Base-by-base conservation (phyloP, 1,140 invertebrate species). In the Drosophila takahashii region DNA sequence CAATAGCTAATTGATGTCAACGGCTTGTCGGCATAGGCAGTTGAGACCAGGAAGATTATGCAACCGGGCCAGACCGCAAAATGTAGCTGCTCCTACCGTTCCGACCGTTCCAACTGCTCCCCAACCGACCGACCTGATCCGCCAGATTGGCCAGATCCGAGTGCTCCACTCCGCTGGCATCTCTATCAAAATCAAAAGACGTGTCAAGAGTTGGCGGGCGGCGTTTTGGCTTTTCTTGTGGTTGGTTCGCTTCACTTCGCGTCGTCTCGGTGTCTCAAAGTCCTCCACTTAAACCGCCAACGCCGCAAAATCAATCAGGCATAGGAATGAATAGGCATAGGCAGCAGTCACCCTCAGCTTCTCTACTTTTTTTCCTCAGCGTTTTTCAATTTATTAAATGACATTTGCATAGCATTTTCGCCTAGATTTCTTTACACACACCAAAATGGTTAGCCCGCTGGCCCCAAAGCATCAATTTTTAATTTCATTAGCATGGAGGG, bases 381-480 rank as follows among this genome's bases (percentile, higher is more conserved):
- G 66, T 52, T 89, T 86, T 87, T 37, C 76, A 87, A 89, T 87
- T 87, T 87, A 89, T 89, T 89, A 89, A 87, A 87, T 89, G 83
- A 87, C 79, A 87, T 87, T 87, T 89, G 79, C 79, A 67, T 83
- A 32, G 56, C 56, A 61, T 59, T 70, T 66, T 75, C 54, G 81
- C 73, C 78, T 86, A 85, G 77, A 69, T 83, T 60, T 67, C 36
- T 39, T 34, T 53, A 29, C 58, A 39, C 51, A 41, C 29, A 9
- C 8, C 29, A 37, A 26, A 16, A 56, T 41, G 45, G 45, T 53
- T 42, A 34, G 70, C 64, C 64, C 64, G 48, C 34, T 81, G 79
- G 71, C 83, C 83, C 75, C 83, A 87, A 87, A 89, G 79, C 83
- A 87, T 87, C 84, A 87, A 89, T 87, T 87, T 87, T 87, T 87